Base-by-base conservation (phyloP, 1,140 invertebrate species). In the Aphelenchoides fujianensis region DNA sequence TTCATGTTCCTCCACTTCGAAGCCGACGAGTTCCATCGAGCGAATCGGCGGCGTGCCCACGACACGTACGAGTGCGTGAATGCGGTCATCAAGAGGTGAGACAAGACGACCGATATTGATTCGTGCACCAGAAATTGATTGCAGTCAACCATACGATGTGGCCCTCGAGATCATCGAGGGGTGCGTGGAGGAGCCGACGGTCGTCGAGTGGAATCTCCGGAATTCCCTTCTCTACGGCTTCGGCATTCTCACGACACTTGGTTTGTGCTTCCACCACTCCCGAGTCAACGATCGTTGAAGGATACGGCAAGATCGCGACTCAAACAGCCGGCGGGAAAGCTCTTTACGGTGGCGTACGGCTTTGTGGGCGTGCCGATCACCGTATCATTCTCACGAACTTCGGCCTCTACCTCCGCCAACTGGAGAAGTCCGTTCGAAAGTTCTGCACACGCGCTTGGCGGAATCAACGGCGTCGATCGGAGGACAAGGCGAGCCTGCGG, bases 271-370 rank as follows among this genome's bases (percentile, higher is more conserved):
- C 16, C 19, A n/a, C n/a, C n/a, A n/a, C n/a, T n/a, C n/a, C n/a
- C n/a, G n/a, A n/a, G n/a, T n/a, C n/a, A n/a, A n/a, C n/a, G n/a
- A n/a, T n/a, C n/a, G n/a, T 79, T 80, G 36, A 35, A 77, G 75
- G 75, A 32, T 77, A 77, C 73, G 75, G 75, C 3, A 78, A 79
- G 55, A 79, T 77, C 35, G 73, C 74, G 28, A 74, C 75, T 30
- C 53, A 66, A 19, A 79, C 75, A 1, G 57, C 63, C 3, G 28
- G 62, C n/a, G n/a, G 76, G 75, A 27, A 70, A 67, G 19, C 30
- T 77, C 12, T 77, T 77, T 27, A 75, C 76, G 16, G 75, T 77
- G 32, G 66, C 71, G 3, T 77, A 62, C 62, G 75, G 75, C 1
- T 68, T 77, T 1, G 31, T 77, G 35, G 75, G 75, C 16, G 77